Base-by-base conservation (phyloP, 2,113 vertebrate genomes). In the Eretmochelys imbricata region DNA sequence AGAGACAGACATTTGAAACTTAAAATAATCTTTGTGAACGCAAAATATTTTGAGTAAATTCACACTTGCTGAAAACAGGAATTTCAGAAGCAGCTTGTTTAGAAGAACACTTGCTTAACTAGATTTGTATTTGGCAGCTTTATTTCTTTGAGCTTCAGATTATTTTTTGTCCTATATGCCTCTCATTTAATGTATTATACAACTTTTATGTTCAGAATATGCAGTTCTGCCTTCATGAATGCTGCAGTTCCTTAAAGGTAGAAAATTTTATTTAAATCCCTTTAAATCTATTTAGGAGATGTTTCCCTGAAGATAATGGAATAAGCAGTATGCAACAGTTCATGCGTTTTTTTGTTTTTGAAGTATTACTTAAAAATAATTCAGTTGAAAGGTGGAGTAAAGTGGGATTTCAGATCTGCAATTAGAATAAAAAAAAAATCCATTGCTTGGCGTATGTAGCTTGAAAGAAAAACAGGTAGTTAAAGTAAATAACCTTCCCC, bases 221-320 rank as follows among this genome's bases (percentile, higher is more conserved):
- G 79, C 81, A 91, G 88, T 95, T 93, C 80, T 97, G 79, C 89
- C 35, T 86, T 91, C 75, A 50, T 87, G 92, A 91, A 84, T 92
- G 78, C 27, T 38, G 93, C 90, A 87, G 46, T 88, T 89, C 89
- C 88, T 72, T 89, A 62, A 92, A 92, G 84, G 20, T 85, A 22
- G n/a, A 83, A 91, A 92, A 24, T 65, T 84, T 94, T 19, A 90
- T 80, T 94, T 90, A 95, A 84, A 93, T 94, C 54, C 84, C 42
- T 95, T 1, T 81, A 54, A 80, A 53, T 94, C 93, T 94, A 81
- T 82, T 96, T 95, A 88, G 80, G 54, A 92, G 97, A 88, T 85
- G 16, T 2, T 38, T 90, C 0, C 48, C 59, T 83, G 35, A 85
- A 89, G 91, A 35, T 76, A 96, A 19, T 19, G 49, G 65, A 90